Base-by-base conservation (phyloP, 2,888 invertebrate genomes). In the Charanyca ferruginea region DNA sequence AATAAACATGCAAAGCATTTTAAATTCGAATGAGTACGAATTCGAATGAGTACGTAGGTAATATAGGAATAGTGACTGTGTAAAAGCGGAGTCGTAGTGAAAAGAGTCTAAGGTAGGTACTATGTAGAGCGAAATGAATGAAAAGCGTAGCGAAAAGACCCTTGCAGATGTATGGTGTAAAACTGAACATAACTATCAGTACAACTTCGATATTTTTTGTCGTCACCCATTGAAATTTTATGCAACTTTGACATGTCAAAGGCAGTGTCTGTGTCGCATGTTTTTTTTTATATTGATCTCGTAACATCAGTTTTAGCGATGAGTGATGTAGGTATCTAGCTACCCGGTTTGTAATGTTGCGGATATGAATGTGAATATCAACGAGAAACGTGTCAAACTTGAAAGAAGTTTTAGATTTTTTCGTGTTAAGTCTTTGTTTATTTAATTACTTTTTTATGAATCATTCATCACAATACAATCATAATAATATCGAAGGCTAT, bases 191-290 rank as follows among this genome's bases (percentile, higher is more conserved):
- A 79, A 63, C 25, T 57, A 57, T 64, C 47, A 61, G 32, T 75
- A 52, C 55, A 41, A 61, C 78, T 66, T 47, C 79, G 75, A 79
- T 81, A 79, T 75, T 75, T 80, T 74, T 79, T 67, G 80, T 60
- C 49, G 69, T 38, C 48, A 11, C 52, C n/a, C 70, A 66, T 82
- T 76, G 66, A 70, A 80, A 66, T 60, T 53, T 60, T 55, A 72
- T 66, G 61, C 61, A 76, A 70, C 64, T 70, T 70, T 77, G 80
- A 60, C 66, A n/a, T 57, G 62, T 77, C 73, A 80, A 80, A 80
- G 83, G 70, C 13, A 38, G 44, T 62, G 20, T 45, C 42, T 66
- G 49, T 51, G 32, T 47, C 22, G 41, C 7, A 65, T 73, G 59
- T 28, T 64, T 73, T 75, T 80, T 80, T 75, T 70, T 35, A 72